Percentiles rank a stretch among this genome's conserved stretches.
Evolutionary conservation across 2,797 vertebrate genomes (phyloP).

Genomic region (Peromyscus melanophrys): DNA sequence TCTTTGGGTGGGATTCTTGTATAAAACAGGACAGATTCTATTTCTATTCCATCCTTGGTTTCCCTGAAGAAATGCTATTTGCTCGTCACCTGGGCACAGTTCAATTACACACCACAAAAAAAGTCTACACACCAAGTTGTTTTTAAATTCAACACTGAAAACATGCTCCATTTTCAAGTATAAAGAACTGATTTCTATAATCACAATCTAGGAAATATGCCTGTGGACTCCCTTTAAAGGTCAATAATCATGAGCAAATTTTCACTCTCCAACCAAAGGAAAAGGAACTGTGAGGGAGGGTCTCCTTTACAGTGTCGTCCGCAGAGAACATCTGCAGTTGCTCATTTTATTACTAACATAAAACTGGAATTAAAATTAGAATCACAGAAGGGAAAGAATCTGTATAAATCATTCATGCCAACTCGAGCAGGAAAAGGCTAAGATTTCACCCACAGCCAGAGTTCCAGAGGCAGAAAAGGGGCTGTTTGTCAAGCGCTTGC

Average conservation of each 20-base stretch:
- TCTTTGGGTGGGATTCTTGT: not conserved
- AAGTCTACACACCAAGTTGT: not conserved
- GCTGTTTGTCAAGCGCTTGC: not conserved
- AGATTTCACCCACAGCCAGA: not conserved
- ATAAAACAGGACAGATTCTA: not conserved
- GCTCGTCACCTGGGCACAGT: not conserved
- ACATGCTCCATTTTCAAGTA: constrained; percentile 31
- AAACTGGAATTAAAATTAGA: constrained; percentile 60
- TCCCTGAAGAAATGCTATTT: constrained; percentile 44
- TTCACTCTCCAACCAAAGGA: constrained; percentile 6
- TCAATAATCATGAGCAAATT: not conserved
- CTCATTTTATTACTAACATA: not conserved
- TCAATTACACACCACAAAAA: not conserved
- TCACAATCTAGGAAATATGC: not conserved
- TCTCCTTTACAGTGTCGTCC: not conserved
- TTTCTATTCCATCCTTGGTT: constrained; percentile 23
- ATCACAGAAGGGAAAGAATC: not conserved
- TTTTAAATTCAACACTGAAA: not conserved
- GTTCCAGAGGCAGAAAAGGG: not conserved
- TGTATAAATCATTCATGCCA: not conserved
- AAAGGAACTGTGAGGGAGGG: not conserved
- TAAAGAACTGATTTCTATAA: constrained; percentile 7
- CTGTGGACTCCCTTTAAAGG: not conserved
- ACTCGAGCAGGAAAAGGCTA: not conserved
- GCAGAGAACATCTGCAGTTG: not conserved